Conservation (phyloP, 2,888 invertebrate genomes). For the Anarsia innoxiella region DNA sequence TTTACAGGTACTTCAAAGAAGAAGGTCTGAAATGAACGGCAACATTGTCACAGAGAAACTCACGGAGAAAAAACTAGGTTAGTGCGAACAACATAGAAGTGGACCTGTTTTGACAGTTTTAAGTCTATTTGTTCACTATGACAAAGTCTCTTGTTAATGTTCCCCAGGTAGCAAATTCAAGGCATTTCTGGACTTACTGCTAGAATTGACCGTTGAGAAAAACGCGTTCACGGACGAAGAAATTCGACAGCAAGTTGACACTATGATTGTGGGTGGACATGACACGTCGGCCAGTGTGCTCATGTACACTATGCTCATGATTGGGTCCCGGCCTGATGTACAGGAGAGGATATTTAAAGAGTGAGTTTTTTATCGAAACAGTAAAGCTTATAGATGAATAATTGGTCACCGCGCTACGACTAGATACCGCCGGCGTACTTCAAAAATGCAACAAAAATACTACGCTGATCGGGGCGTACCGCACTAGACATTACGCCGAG, state of each 20-base stretch:
- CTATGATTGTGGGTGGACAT: slow-evolving; percentile 74
- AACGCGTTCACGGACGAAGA: slow-evolving; percentile 63
- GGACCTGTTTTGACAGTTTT: no score
- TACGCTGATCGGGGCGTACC: no score
- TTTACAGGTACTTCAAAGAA: slow-evolving; percentile 41
- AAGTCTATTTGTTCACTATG: no score
- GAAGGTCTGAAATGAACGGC: slow-evolving; percentile 37
- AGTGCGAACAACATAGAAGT: no score
- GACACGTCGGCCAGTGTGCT: slow-evolving; percentile 62
- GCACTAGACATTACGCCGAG: no score
- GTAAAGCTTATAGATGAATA: no score
- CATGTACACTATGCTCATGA: slow-evolving; percentile 50
- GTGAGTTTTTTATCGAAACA: no score
- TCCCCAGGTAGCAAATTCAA: slow-evolving; percentile 52
- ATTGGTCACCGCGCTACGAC: no score
- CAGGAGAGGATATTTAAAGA: slow-evolving; percentile 48
- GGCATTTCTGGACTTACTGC: slow-evolving; percentile 70
- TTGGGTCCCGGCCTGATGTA: slow-evolving; percentile 54
- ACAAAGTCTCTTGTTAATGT: no score
- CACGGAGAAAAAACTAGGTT: slow-evolving; percentile 26
- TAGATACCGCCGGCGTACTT: no score
- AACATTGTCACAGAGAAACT: slow-evolving; percentile 25
- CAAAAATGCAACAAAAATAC: no score
- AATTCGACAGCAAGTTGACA: slow-evolving; percentile 74
- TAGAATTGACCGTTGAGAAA: slow-evolving; percentile 60